phyloP scores from a whole-genome alignment of 2,113 vertebrate genomes.

The Pandion haliaetus region DNA sequence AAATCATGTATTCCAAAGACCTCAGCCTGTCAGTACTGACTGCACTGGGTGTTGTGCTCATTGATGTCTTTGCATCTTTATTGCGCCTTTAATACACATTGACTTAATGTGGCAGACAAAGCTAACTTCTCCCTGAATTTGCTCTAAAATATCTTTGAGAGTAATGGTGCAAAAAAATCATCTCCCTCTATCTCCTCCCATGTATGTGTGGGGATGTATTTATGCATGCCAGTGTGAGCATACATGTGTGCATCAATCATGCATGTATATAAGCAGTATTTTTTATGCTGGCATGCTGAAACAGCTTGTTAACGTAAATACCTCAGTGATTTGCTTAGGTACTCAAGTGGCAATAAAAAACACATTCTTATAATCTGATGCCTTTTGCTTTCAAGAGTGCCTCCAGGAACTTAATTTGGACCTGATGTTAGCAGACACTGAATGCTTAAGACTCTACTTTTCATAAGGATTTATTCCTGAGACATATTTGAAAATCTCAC shows the following conservation, averaged over 20 bases:
- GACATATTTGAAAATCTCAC: not conserved
- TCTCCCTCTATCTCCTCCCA: not conserved
- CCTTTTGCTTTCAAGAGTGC: not conserved
- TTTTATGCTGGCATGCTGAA: not conserved
- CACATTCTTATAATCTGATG: not conserved
- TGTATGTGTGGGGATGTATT: too few species aligned
- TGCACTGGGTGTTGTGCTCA: not conserved
- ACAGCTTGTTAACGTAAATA: not conserved
- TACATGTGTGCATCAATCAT: accelerated
- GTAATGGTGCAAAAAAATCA: not conserved
- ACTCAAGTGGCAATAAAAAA: not conserved
- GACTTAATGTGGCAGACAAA: not conserved
- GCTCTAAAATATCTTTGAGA: not conserved
- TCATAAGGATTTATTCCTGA: not conserved
- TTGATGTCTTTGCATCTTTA: not conserved
- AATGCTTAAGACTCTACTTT: not conserved
- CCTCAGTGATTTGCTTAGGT: not conserved
- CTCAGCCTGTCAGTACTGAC: not conserved
- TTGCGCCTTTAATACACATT: not conserved
- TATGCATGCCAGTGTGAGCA: not conserved
- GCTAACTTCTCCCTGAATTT: not conserved
- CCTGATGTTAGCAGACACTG: not conserved
- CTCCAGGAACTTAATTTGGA: not conserved
- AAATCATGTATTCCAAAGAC: not conserved
- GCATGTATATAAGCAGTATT: not conserved